Evolutionary conservation across 2,113 vertebrate genomes (phyloP).

Genomic region (Phaethornis superciliosus): DNA sequence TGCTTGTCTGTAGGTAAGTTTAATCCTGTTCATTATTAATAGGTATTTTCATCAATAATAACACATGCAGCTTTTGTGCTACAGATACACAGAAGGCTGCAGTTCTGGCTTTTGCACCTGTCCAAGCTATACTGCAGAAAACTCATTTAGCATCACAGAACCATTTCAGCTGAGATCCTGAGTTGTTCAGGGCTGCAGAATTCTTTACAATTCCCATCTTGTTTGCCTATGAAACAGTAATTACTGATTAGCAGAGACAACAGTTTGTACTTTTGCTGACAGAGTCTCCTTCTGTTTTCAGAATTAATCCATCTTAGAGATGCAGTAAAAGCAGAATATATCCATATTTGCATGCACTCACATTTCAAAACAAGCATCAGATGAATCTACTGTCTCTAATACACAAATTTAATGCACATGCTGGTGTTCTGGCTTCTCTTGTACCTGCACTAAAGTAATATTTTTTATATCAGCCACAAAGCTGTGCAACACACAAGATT

Average conservation of each 20-base stretch:
- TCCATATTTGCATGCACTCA: neutral
- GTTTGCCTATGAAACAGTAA: slow-evolving; percentile 50
- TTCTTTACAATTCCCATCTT: slow-evolving; percentile 42
- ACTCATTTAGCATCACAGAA: slow-evolving; percentile 34
- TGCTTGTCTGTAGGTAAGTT: neutral
- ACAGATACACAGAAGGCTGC: neutral
- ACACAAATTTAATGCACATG: neutral
- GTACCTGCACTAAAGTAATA: neutral
- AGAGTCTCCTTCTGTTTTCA: slow-evolving; percentile 24
- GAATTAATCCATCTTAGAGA: slow-evolving; percentile 37
- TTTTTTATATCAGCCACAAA: neutral
- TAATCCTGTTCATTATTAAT: slow-evolving; percentile 10
- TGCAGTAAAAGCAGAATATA: neutral
- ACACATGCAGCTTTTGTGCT: neutral
- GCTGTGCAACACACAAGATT: neutral
- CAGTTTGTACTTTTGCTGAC: slow-evolving; percentile 21
- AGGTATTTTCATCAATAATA: slow-evolving; percentile 14
- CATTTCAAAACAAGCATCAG: neutral
- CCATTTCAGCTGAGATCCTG: slow-evolving; percentile 13
- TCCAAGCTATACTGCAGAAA: slow-evolving; percentile 14
- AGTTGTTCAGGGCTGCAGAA: slow-evolving; percentile 43
- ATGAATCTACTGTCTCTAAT: neutral
- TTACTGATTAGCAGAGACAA: slow-evolving; percentile 49
- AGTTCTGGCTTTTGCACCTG: slow-evolving; percentile 9
- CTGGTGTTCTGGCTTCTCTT: neutral